Conservation (phyloP, 30 jellyfish, hydroid and myxozoan genomes). For the Aurelia aurita region DNA sequence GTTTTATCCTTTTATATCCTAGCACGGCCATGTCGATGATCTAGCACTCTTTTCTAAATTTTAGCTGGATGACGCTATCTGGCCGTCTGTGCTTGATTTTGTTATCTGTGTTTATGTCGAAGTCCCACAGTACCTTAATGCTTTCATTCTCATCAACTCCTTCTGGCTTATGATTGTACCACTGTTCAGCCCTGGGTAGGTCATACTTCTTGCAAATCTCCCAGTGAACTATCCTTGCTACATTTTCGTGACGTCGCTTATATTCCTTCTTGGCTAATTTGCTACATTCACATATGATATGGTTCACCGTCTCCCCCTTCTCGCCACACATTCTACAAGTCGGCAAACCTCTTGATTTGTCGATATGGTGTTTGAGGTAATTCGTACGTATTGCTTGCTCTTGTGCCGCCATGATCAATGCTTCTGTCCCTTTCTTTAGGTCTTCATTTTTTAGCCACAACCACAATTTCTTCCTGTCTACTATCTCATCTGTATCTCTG, state of each 20-base stretch:
- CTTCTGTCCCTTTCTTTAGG: conserved; percentile 52
- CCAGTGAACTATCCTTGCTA: conserved; percentile 46
- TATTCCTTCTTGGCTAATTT: too few relatives aligned
- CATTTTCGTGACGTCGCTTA: conserved; percentile 52
- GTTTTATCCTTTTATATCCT: conserved; percentile 54
- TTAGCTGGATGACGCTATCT: conserved; percentile 42
- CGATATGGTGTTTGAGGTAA: too few relatives aligned
- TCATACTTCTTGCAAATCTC: conserved; percentile 51
- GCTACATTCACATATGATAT: conserved; percentile 52
- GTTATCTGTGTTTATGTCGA: conserved; percentile 40
- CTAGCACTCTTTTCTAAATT: conserved; percentile 26
- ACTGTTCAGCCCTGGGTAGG: conserved; percentile 53
- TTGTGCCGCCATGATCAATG: conserved; percentile 3
- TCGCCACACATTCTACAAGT: conserved; percentile 6
- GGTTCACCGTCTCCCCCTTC: conserved; percentile 29
- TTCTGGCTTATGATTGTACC: too few relatives aligned
- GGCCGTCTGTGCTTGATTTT: conserved; percentile 43
- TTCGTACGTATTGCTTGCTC: too few relatives aligned
- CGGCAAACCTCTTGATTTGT: too few relatives aligned
- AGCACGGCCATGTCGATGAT: conserved; percentile 52
- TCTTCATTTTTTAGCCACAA: conserved; percentile 48
- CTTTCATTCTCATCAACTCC: conserved; percentile 22
- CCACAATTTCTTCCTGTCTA: conserved; percentile 50
- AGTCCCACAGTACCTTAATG: conserved; percentile 53
- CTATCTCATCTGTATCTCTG: background rate